Base-by-base conservation (phyloP, 2,888 invertebrate species). In the Amitus sp. region DNA sequence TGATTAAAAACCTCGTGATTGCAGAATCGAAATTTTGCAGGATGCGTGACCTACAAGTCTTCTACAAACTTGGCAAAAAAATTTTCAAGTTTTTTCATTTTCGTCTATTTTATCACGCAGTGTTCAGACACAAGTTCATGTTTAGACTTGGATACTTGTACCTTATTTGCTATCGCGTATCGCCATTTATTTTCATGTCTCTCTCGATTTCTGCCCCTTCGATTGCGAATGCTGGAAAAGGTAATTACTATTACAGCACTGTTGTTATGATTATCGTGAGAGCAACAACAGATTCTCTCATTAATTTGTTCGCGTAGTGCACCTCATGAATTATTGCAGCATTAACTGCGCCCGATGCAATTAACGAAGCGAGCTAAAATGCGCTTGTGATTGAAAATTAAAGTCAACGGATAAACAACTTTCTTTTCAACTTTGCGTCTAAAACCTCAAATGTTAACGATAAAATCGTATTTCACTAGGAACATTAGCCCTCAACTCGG, bases 131-230 rank as follows among this genome's bases (percentile, higher is more conserved):
- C n/a, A n/a, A n/a, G n/a, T n/a, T n/a, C n/a, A n/a, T n/a, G n/a
- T n/a, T n/a, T n/a, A n/a, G n/a, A n/a, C n/a, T n/a, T n/a, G n/a
- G n/a, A n/a, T n/a, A n/a, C n/a, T n/a, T n/a, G n/a, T n/a, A n/a
- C n/a, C n/a, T n/a, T n/a, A n/a, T n/a, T n/a, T n/a, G n/a, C n/a
- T n/a, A n/a, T n/a, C n/a, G n/a, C n/a, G n/a, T n/a, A n/a, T n/a
- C 57, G 53, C 49, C 43, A 50, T 54, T 62, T 53, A 57, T 56
- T 50, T 53, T 33, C 6, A 17, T 10, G 34, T 43, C 7, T 27
- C 23, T 9, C n/a, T n/a, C n/a, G n/a, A n/a, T 12, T 34, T 34
- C n/a, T 34, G 4, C 34, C 3, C 13, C 34, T 3, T 34, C n/a
- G 7, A 34, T 34, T 34, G n/a, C 13, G 37, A n/a, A n/a, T n/a